Conservation (phyloP, 2,888 invertebrate species). For the Mycogona germanica region DNA sequence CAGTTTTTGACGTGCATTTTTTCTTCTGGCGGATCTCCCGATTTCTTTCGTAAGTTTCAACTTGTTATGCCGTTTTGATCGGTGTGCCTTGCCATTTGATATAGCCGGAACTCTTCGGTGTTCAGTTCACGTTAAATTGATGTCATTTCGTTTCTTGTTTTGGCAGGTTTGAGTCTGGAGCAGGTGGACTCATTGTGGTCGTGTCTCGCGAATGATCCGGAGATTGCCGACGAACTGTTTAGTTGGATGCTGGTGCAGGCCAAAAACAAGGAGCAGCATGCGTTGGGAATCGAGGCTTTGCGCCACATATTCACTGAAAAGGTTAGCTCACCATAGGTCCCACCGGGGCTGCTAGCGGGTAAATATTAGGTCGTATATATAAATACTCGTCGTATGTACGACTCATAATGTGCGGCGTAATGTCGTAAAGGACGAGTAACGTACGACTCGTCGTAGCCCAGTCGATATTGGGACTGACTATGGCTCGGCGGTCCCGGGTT, state of each 20-base stretch:
- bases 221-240: constrained; percentile 83
- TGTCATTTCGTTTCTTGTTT: background rate
- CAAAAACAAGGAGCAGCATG: constrained; percentile 77
- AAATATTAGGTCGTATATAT: constrained; percentile 7
- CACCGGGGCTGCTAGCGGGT: background rate
- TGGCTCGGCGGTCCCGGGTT: too few species aligned
- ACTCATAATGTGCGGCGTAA: background rate
- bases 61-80: background rate
- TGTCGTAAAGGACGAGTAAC: too few species aligned
- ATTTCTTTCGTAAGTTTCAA: constrained; percentile 50
- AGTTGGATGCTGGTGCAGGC: constrained; percentile 88
- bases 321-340: constrained; percentile 26
- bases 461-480: too few species aligned
- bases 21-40: constrained; percentile 78
- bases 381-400: too few species aligned
- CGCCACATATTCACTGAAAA: constrained; percentile 79
- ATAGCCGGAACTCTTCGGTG: constrained; percentile 38
- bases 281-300: constrained; percentile 71
- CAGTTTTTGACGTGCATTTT: constrained; percentile 88
- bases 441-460: too few species aligned
- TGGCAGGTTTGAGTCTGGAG: constrained; percentile 47
- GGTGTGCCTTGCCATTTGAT: background rate
- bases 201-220: constrained; percentile 70
- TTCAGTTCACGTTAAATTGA: background rate
- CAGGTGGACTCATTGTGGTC: constrained; percentile 88